Evolutionary conservation across 1,140 invertebrate species (phyloP), one percentile per base, ranked within the genome.

Genomic region (Papilio helenus): DNA sequence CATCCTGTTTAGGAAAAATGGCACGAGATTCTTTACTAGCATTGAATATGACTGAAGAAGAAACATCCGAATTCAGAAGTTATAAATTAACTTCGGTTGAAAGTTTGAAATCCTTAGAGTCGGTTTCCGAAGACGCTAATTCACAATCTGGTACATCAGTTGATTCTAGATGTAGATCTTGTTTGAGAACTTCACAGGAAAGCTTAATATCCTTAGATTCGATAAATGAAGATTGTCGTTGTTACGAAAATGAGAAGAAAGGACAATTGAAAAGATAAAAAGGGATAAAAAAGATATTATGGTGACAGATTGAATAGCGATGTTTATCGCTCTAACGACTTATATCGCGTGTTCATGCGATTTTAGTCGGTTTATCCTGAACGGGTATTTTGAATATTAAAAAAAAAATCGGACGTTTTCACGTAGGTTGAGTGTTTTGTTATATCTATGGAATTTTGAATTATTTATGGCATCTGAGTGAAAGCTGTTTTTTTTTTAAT

Each of bases 191-290:
- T 0, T 94, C 93, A 0, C 94, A 95, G 79, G 94, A 95, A 65
- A 95, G 94, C 80, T 82, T 95, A 0, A 93, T 94, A 87, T 95
- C 94, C 1, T 65, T 95, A 14, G 94, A 94, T 58, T 95, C 94
- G 0, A 94, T 95, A 10, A 93, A 87, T 0, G 94, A 95, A 77
- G 93, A 94, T 79, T 93, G 92, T 72, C 82, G 86, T 72, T 93
- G 93, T 46, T 89, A 91, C 1, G 90, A 90, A 1, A 86, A 88
- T 79, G 92, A 92, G 16, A 90, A 89, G 72, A 72, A 83, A n/a
- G 29, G 80, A 55, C n/a, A 83, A 71, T 87, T 86, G 0, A 85
- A 88, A 58, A 91, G 91, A 88, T 93, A 88, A 83, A n/a, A 81
- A 16, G 3, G 3, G 2, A 29, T 29, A 1, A 29, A 65, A 65